These are phyloP conservation scores for Catajapyx aquilonaris DNA, from an alignment of 1,140 invertebrate genomes.

Conservation along the genomic window DNA sequence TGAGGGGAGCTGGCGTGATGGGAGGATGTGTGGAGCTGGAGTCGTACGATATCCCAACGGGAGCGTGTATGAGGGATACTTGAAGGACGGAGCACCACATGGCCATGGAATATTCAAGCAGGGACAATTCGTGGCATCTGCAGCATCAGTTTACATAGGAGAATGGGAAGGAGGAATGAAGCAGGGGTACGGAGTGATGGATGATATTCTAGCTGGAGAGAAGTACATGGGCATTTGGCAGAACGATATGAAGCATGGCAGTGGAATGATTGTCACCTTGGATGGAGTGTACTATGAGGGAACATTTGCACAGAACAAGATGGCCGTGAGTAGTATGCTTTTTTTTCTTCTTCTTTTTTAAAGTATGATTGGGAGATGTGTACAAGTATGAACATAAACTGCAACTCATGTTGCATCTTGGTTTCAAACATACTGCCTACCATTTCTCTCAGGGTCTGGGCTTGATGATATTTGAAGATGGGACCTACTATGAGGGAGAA, in stretches of 20 bases:
- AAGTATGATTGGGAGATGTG: no score
- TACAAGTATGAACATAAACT: background rate
- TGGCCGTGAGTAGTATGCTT: conserved; percentile 51
- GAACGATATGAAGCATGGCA: conserved; percentile 57
- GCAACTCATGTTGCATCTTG: background rate
- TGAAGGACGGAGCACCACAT: conserved; percentile 58
- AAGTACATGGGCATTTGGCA: conserved; percentile 75
- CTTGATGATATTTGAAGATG: conserved; percentile 70
- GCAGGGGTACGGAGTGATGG: conserved; percentile 68
- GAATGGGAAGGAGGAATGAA: conserved; percentile 55
- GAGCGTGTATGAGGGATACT: conserved; percentile 64
- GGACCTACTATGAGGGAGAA: conserved; percentile 72
- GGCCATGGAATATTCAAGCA: conserved; percentile 64
- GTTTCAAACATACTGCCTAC: no score
- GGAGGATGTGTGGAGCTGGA: conserved; percentile 59
- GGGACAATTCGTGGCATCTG: conserved; percentile 48
- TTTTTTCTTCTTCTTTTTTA: background rate
- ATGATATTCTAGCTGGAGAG: conserved; percentile 54
- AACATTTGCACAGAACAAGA: conserved; percentile 48
- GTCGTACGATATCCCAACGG: conserved; percentile 41
- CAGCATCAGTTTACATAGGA: conserved; percentile 61
- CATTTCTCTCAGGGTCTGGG: conserved; percentile 41
- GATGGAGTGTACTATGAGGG: conserved; percentile 83
- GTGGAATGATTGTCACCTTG: conserved; percentile 61
- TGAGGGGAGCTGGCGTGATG: conserved; percentile 67